These are phyloP conservation scores for Cephus nigrinus DNA, from an alignment of 2,888 invertebrate species.

Conservation along the genomic window DNA sequence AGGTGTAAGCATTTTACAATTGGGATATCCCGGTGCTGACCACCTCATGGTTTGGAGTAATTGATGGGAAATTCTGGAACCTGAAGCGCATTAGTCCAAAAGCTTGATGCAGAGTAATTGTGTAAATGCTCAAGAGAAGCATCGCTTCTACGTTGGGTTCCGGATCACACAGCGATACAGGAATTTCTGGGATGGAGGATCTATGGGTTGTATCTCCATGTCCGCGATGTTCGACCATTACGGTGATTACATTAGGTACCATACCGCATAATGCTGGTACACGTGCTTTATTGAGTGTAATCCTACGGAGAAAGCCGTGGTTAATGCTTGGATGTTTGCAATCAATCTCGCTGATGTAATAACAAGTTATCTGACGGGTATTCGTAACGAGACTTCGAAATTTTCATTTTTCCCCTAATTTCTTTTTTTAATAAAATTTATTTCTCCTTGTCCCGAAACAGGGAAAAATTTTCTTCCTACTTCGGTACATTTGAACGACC, in stretches of 20 bases:
- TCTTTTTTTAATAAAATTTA: too few species aligned
- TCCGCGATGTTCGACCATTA: conserved; percentile 36
- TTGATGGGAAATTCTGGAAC: not conserved
- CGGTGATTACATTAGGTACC: conserved; percentile 49
- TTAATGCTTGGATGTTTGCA: not conserved
- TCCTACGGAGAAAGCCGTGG: conserved; percentile 1
- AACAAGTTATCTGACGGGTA: not conserved
- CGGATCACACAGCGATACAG: conserved; percentile 42
- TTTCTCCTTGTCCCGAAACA: not conserved
- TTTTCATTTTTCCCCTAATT: not conserved
- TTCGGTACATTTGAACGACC: not conserved
- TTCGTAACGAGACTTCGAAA: not conserved
- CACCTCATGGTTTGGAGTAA: not conserved
- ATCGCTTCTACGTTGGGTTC: conserved; percentile 9
- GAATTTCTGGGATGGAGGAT: conserved; percentile 41
- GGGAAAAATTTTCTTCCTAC: not conserved
- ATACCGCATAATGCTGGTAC: conserved; percentile 28
- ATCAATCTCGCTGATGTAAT: not conserved
- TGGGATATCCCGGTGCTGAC: not conserved
- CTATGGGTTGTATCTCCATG: not conserved
- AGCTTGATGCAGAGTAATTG: not conserved
- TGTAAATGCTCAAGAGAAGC: not conserved
- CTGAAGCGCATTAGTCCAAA: not conserved
- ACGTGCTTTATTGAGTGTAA: conserved; percentile 12
- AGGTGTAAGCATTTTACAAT: too few species aligned